phyloP scores from a whole-genome alignment of 92 coral and sea anemone species.

The Zoanthus sociatus region DNA sequence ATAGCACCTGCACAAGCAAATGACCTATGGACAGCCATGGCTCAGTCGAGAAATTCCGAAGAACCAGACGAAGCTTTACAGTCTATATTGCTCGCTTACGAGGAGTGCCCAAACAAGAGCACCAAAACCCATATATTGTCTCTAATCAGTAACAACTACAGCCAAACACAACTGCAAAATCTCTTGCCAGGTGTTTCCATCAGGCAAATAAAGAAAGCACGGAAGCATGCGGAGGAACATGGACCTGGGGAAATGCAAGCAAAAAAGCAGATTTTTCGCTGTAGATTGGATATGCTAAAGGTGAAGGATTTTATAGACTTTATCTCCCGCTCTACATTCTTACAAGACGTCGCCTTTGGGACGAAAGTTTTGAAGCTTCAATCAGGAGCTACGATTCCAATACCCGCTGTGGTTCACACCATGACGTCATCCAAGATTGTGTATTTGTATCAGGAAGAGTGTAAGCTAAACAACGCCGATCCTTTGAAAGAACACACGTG shows the following conservation, averaged over 20 bases:
- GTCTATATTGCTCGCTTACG: constrained; percentile 52
- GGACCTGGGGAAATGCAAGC: constrained; percentile 41
- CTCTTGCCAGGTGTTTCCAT: constrained; percentile 53
- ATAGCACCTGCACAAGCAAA: constrained; percentile 44
- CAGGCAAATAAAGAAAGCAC: constrained; percentile 61
- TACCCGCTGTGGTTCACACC: constrained; percentile 63
- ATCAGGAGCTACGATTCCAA: constrained; percentile 52
- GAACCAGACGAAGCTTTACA: constrained; percentile 51
- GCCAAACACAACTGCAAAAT: constrained; percentile 54
- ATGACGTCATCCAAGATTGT: constrained; percentile 59
- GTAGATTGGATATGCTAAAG: constrained; percentile 51
- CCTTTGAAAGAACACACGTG: constrained; percentile 57
- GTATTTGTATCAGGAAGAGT: constrained; percentile 48
- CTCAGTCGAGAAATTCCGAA: not conserved
- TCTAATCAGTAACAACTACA: constrained; percentile 51
- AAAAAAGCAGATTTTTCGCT: constrained; percentile 34
- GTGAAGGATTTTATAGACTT: constrained; percentile 53
- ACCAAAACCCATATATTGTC: constrained; percentile 63
- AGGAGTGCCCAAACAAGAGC: constrained; percentile 34
- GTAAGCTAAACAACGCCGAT: constrained; percentile 22
- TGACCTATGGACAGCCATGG: constrained; percentile 40
- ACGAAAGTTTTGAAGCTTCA: constrained; percentile 50
- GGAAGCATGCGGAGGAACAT: constrained; percentile 42
- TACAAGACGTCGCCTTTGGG: constrained; percentile 65
- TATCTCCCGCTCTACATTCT: constrained; percentile 56